A percentile compares a stretch with the other conserved stretches of the same genome.
Conservation (phyloP, 2,888 invertebrate genomes). For the Noctua janthe region DNA sequence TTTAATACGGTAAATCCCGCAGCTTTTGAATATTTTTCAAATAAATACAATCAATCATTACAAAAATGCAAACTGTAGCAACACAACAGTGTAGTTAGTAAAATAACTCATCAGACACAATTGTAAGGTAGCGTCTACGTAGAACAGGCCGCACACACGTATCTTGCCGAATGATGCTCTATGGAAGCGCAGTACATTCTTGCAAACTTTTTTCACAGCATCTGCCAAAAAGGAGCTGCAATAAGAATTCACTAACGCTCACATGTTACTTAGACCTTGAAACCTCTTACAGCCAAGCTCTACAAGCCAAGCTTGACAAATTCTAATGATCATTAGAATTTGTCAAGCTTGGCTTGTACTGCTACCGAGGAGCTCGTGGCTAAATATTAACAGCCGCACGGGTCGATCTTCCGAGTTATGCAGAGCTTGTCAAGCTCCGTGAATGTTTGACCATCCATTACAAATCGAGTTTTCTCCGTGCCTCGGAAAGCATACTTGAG, state of each 20-base stretch:
- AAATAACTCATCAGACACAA: not conserved
- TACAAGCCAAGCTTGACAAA: not conserved
- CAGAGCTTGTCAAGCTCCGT: not conserved
- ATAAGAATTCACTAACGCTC: not conserved
- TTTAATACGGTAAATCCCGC: not conserved
- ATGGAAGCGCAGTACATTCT: slow-evolving; percentile 18
- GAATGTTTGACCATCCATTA: not conserved
- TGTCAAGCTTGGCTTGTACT: not conserved
- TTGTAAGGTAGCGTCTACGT: not conserved
- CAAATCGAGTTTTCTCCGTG: not conserved
- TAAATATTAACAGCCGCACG: not conserved
- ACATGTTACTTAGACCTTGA: not conserved
- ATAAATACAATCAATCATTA: not conserved
- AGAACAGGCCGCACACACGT: slow-evolving; percentile 5
- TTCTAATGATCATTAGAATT: too few relatives aligned
- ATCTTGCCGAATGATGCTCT: slow-evolving; percentile 19
- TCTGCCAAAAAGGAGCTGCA: not conserved
- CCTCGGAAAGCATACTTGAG: too few relatives aligned
- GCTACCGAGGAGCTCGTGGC: not conserved
- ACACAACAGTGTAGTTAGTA: not conserved
- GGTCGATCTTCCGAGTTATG: not conserved
- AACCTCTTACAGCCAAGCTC: not conserved
- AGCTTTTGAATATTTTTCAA: not conserved
- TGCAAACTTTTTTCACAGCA: not conserved
- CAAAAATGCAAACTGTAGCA: slow-evolving; percentile 6